Conservation (phyloP, 2,888 invertebrate species). For the Laspeyria flexula region DNA sequence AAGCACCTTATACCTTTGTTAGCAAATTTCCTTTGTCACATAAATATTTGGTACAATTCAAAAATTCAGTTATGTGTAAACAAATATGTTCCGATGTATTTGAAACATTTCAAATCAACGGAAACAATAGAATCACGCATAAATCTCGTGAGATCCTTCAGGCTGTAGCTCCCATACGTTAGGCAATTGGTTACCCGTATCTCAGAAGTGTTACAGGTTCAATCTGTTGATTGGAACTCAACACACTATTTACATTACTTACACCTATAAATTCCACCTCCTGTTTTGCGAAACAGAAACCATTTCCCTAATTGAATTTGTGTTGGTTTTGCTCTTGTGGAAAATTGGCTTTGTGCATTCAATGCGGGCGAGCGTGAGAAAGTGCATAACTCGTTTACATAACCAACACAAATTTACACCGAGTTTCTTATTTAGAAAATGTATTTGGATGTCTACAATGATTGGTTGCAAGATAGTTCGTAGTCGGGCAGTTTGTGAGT, state of each 20-base stretch:
- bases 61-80: conserved; percentile 12
- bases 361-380: conserved; percentile 73
- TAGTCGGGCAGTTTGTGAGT: conserved; percentile 16
- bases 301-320: conserved; percentile 82
- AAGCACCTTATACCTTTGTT: no score
- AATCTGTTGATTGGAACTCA: conserved; percentile 71
- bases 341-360: conserved; percentile 80
- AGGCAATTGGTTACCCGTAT: conserved; percentile 45
- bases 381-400: conserved; percentile 65
- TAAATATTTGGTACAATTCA: conserved; percentile 1
- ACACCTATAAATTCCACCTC: conserved; percentile 69
- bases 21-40: no score
- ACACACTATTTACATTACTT: conserved; percentile 67
- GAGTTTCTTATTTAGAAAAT: conserved; percentile 58
- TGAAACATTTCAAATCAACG: conserved; percentile 39
- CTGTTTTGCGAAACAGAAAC: conserved; percentile 68
- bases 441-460: conserved; percentile 53
- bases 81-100: conserved; percentile 25
- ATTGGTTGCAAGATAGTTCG: conserved; percentile 40
- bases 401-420: conserved; percentile 57
- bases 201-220: conserved; percentile 36
- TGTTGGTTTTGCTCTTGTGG: conserved; percentile 77
- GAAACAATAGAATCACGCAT: conserved; percentile 42
- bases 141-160: conserved; percentile 38
- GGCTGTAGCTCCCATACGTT: conserved; percentile 16